Evolutionary conservation across 2,797 vertebrate genomes (phyloP), one percentile per base, ranked within the genome.

Genomic region (Morus bassanus): DNA sequence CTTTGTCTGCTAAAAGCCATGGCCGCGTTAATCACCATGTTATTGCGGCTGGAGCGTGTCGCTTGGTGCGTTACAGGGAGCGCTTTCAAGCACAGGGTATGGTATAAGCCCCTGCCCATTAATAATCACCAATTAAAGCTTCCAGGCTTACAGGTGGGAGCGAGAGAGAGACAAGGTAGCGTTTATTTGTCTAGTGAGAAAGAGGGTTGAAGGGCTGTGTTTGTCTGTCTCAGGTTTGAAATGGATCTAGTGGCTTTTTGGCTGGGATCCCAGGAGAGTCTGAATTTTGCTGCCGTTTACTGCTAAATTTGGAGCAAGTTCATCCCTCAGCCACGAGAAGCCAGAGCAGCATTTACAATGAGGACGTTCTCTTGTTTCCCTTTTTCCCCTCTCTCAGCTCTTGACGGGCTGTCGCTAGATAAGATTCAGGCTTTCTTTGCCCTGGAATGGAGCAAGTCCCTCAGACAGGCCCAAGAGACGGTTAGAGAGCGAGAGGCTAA

Each of bases 1-100:
- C 94, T 96, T 94, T 96, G 94, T 96, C 94, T 96, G 93, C 92
- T 96, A 89, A 95, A 61, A 95, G 88, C 91, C 95, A 61, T 83
- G 84, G 95, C 92, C 19, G 3, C 67, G 61, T 91, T 93, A 94
- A 94, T 95, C 89, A 41, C 81, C 11, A 9, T 68, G 89, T 92
- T 93, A 77, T 81, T 88, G 6, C 5, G 48, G 82, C 72, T 41
- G 80, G 63, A 50, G 93, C 41, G 2, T 7, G 6, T 4, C 3
- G 60, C 79, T 89, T 8, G 4, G 45, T 23, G 88, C 15, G 19
- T 88, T 85, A 27, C 3, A 7, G 88, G 88, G 90, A 85, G 45
- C 10, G 16, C 88, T 68, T 43, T 79, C 35, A 68, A 93, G 86
- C 94, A 10, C 35, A 1, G 76, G 95, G 50, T 69, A 2, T 1